phyloP scores from a whole-genome alignment of 2,888 invertebrate genomes.

The Entomobrya multifasciata region DNA sequence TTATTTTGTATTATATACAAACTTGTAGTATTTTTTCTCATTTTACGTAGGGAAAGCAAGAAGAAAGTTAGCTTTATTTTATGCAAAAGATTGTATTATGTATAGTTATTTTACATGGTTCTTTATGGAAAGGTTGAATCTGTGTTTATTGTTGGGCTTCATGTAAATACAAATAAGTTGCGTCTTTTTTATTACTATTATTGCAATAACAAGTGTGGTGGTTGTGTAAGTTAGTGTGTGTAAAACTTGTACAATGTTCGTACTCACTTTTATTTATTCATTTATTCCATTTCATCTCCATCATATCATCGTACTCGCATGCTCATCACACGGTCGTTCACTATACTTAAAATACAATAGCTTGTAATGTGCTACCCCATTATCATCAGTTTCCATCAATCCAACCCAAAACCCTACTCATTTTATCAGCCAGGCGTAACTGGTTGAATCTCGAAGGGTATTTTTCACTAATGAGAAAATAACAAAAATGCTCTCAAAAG shows the following conservation, averaged over 20 bases:
- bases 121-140: slow-evolving; percentile 40
- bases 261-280: background rate
- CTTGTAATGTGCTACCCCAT: background rate
- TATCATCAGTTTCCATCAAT: background rate
- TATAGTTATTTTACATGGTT: background rate
- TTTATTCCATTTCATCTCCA: slow-evolving; percentile 9
- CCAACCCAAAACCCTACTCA: background rate
- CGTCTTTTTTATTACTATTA: slow-evolving; percentile 9
- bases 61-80: background rate
- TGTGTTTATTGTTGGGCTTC: slow-evolving; percentile 39
- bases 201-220: background rate
- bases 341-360: background rate
- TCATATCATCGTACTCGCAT: slow-evolving; percentile 9
- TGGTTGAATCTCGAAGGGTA: background rate
- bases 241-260: background rate
- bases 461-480: slow-evolving; percentile 25
- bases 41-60: background rate
- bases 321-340: background rate
- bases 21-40: background rate
- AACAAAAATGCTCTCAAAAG: background rate
- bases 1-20: slow-evolving; percentile 20
- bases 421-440: background rate
- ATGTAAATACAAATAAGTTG: slow-evolving; percentile 41
- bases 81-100: background rate
- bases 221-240: background rate